Evolutionary conservation across 2,888 invertebrate genomes (phyloP).

Genomic region (Sthenelais limicola): DNA sequence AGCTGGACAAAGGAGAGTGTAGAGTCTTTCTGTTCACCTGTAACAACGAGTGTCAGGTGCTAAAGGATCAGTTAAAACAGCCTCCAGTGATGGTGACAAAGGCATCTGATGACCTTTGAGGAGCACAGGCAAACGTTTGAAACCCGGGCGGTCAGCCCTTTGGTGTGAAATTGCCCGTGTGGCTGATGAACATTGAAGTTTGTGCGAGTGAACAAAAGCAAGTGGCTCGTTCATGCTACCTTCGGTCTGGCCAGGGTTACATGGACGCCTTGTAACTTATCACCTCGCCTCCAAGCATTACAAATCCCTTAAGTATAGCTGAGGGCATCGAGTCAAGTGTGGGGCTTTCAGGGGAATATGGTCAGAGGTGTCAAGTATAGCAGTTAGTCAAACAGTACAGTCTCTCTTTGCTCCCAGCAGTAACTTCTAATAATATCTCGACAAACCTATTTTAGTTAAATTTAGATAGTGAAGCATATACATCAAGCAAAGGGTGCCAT

Average conservation of each 20-base stretch:
- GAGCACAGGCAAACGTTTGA: not conserved
- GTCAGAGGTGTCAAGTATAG: slow-evolving; percentile 18
- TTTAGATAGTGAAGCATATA: too few relatives aligned
- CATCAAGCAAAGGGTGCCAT: too few relatives aligned
- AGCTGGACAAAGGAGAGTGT: too few relatives aligned
- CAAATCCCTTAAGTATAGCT: slow-evolving; percentile 18
- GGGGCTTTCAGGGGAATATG: slow-evolving; percentile 3
- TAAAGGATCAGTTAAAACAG: too few relatives aligned
- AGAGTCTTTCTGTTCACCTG: too few relatives aligned
- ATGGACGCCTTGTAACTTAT: not conserved
- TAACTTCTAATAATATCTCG: too few relatives aligned
- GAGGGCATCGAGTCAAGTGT: slow-evolving; percentile 32
- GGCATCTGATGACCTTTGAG: too few relatives aligned
- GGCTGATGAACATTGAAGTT: slow-evolving; percentile 23
- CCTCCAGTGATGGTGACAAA: too few relatives aligned
- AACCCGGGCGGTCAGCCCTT: not conserved
- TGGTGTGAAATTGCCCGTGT: slow-evolving; percentile 11
- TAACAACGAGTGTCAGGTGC: too few relatives aligned
- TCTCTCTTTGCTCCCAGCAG: too few relatives aligned
- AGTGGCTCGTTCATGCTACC: not conserved
- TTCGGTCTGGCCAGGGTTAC: slow-evolving; percentile 27
- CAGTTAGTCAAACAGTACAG: too few relatives aligned
- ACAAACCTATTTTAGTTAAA: too few relatives aligned
- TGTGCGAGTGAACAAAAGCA: slow-evolving; percentile 3
- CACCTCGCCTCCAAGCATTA: slow-evolving; percentile 4